Evolutionary conservation across 1,140 invertebrate genomes (phyloP), one percentile per base, ranked within the genome.

Genomic region (Hestina assimilis): DNA sequence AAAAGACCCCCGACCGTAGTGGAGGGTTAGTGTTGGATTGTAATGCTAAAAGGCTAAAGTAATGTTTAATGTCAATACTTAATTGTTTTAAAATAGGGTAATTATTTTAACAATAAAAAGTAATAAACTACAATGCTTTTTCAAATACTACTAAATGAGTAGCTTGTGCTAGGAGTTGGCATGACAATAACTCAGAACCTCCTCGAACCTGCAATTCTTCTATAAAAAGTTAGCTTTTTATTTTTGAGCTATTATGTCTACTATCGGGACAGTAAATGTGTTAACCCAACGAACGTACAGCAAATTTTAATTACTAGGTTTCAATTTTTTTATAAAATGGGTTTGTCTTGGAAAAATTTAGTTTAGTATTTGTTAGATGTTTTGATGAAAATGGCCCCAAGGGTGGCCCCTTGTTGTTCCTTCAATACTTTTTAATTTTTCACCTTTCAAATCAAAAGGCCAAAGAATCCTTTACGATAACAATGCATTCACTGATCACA

Each of bases 391-490:
- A n/a, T n/a, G n/a, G n/a, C n/a, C n/a, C n/a, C n/a, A n/a, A n/a
- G n/a, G n/a, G n/a, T n/a, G n/a, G n/a, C n/a, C n/a, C n/a, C n/a
- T n/a, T n/a, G n/a, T n/a, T n/a, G n/a, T 33, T 33, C 15, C 14
- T 6, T 15, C 31, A 7, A 33, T 5, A 23, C 15, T 47, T 48
- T 33, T 48, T 48, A 48, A 48, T 48, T 14, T 48, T 54, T 35
- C 29, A 51, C 17, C 26, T 61, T 47, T 57, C 38, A 55, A 41
- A 40, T 56, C 29, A 53, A 58, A 69, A 64, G 58, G 45, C 43
- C 62, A 67, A 65, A 45, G 43, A 58, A 71, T 58, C 15, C 12
- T 50, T 56, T 23, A 51, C 42, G 23, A 41, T 28, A 56, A 65
- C 52, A 60, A 65, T 33, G 48, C 26, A 17, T 28, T 48, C 46